Evolutionary conservation across 1,140 invertebrate genomes (phyloP).

Genomic region (Plutomurus gul): DNA sequence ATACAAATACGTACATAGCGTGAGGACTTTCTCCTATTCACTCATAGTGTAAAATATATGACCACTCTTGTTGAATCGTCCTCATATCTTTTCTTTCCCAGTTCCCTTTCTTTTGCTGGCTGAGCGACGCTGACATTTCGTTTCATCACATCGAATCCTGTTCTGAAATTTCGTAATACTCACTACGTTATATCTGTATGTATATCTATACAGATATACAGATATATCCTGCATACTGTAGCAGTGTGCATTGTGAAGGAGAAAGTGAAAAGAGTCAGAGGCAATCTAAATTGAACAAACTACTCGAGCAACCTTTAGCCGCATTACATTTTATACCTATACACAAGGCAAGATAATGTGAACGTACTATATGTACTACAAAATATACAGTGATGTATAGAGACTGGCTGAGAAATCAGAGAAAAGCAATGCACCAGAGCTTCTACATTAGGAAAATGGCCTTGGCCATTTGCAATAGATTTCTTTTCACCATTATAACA

Average conservation of each 20-base stretch:
- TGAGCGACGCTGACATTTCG: not conserved
- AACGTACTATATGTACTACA: too few relatives aligned
- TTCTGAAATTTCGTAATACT: not conserved
- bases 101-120: not conserved
- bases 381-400: not conserved
- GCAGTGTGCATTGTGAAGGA: too few relatives aligned
- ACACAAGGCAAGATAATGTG: too few relatives aligned
- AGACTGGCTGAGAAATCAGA: not conserved
- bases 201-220: too few relatives aligned
- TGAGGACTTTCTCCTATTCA: not conserved
- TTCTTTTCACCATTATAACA: not conserved
- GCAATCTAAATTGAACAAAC: too few relatives aligned
- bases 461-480: conserved; percentile 28
- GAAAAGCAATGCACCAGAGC: not conserved
- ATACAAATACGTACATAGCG: too few relatives aligned
- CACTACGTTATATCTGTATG: too few relatives aligned
- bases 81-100: not conserved
- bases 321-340: too few relatives aligned
- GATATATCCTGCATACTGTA: too few relatives aligned
- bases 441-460: conserved; percentile 24
- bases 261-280: too few relatives aligned
- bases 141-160: not conserved
- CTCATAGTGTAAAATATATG: not conserved
- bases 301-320: too few relatives aligned
- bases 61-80: not conserved